These are phyloP conservation scores for Magallana gigas DNA, from an alignment of 1,140 invertebrate species.

Conservation along the genomic window DNA sequence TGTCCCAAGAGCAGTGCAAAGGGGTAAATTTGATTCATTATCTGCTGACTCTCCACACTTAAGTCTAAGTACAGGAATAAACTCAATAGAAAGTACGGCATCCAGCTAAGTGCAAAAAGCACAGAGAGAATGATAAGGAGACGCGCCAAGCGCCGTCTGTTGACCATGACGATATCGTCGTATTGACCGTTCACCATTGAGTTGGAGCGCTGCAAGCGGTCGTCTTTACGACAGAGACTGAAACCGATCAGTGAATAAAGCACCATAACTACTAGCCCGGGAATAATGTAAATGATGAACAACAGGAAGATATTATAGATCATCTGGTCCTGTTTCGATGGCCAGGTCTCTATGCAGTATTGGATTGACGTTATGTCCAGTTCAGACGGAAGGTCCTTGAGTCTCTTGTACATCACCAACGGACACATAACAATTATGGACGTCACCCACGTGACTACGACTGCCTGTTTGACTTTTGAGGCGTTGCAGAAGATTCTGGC, in stretches of 20 bases:
- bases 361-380: conserved; percentile 47
- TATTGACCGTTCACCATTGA: conserved; percentile 60
- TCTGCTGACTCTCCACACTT: conserved; percentile 56
- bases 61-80: conserved; percentile 84
- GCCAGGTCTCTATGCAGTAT: conserved; percentile 71
- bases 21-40: conserved; percentile 75
- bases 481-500: conserved; percentile 68
- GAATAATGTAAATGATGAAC: conserved; percentile 86
- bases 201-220: conserved; percentile 62
- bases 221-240: conserved; percentile 84
- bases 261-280: conserved; percentile 85
- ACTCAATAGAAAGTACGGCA: conserved; percentile 87
- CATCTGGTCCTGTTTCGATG: conserved; percentile 55
- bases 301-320: conserved; percentile 85
- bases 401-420: conserved; percentile 62
- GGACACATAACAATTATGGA: conserved; percentile 68
- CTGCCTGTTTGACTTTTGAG: conserved; percentile 57
- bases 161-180: conserved; percentile 83
- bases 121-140: conserved; percentile 87
- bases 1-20: conserved; percentile 84
- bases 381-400: conserved; percentile 17
- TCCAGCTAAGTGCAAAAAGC: conserved; percentile 88
- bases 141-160: conserved; percentile 86
- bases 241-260: conserved; percentile 87
- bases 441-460: conserved; percentile 68